Percentiles rank a stretch among this genome's conserved stretches.
phyloP scores from a whole-genome alignment of 2,888 invertebrate species.

The Aethes cnicana region DNA sequence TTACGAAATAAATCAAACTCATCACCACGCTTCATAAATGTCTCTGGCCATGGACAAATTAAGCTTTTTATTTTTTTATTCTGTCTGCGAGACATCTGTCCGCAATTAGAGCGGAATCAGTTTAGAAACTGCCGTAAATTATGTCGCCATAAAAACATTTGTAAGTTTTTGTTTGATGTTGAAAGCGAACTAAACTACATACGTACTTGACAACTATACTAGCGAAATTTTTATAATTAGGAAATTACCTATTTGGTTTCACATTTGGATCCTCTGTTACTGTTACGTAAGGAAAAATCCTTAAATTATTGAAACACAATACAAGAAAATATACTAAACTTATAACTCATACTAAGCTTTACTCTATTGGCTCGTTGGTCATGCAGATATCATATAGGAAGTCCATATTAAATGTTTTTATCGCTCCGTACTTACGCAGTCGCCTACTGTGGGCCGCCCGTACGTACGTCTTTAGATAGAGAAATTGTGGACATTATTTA shows the following conservation, averaged over 20 bases:
- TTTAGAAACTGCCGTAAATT: constrained; percentile 46
- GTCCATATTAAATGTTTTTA: too few relatives aligned
- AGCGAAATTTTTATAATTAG: background rate
- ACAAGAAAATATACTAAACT: too few relatives aligned
- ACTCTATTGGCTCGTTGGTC: too few relatives aligned
- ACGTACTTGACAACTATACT: too few relatives aligned
- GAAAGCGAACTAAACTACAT: constrained; percentile 6
- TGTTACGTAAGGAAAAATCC: too few relatives aligned
- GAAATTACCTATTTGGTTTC: background rate
- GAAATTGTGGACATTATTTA: constrained; percentile 39
- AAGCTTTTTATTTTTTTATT: constrained; percentile 39
- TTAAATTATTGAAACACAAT: too few relatives aligned
- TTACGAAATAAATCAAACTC: constrained; percentile 14
- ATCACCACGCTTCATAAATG: constrained; percentile 40
- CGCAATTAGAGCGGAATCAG: constrained; percentile 53
- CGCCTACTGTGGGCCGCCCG: background rate
- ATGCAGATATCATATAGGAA: too few relatives aligned
- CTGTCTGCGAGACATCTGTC: constrained; percentile 46
- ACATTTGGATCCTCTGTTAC: too few relatives aligned
- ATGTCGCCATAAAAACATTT: constrained; percentile 41
- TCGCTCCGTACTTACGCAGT: constrained; percentile 4
- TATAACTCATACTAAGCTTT: too few relatives aligned
- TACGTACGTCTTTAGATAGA: background rate
- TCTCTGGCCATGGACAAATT: constrained; percentile 32
- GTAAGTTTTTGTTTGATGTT: constrained; percentile 8